Conservation (phyloP, 2,888 invertebrate genomes). For the Hypsopygia costalis region DNA sequence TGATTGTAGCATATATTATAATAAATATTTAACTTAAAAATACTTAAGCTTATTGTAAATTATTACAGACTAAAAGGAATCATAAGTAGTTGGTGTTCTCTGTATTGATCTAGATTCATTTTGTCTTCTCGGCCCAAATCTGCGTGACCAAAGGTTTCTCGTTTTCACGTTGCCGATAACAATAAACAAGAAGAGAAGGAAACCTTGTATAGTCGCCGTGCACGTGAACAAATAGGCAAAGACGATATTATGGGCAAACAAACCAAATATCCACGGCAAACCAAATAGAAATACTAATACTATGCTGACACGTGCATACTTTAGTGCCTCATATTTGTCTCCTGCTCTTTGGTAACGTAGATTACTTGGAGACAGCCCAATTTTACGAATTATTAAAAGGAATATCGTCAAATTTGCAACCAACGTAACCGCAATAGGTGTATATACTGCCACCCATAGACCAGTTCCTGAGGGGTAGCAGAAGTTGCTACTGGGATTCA, state of each 20-base stretch:
- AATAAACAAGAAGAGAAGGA: constrained; percentile 81
- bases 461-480: constrained; percentile 56
- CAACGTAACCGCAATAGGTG: constrained; percentile 56
- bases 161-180: constrained; percentile 81
- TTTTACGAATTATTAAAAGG: constrained; percentile 53
- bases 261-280: constrained; percentile 81
- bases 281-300: constrained; percentile 82
- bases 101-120: background rate
- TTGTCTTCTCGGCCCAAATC: constrained; percentile 38
- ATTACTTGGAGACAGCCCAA: constrained; percentile 31
- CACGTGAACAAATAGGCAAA: constrained; percentile 79
- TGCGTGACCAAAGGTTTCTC: constrained; percentile 75
- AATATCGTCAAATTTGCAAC: constrained; percentile 63
- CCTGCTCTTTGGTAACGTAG: constrained; percentile 37
- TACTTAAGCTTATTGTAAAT: too few relatives aligned
- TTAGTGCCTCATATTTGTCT: constrained; percentile 40
- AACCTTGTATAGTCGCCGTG: constrained; percentile 79
- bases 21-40: too few relatives aligned
- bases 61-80: background rate
- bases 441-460: constrained; percentile 55
- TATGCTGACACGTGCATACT: constrained; percentile 80
- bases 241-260: constrained; percentile 64
- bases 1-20: too few relatives aligned
- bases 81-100: background rate
- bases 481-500: constrained; percentile 34